These are phyloP conservation scores for Pomacea maculata DNA, from an alignment of 1,140 invertebrate species.

Conservation along the genomic window DNA sequence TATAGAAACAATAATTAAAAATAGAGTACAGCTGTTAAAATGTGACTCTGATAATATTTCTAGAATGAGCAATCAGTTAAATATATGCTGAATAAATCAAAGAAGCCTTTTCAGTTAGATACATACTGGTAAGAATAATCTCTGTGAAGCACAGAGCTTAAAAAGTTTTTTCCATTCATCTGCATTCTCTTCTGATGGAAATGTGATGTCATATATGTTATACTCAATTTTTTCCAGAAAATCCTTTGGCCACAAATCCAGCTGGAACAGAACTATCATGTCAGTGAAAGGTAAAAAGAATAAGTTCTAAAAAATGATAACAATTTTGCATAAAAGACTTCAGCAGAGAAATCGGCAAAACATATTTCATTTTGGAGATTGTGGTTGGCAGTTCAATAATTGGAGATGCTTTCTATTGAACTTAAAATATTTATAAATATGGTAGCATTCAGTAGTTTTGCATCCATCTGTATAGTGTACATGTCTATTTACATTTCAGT, in stretches of 20 bases:
- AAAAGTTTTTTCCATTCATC: slow-evolving; percentile 87
- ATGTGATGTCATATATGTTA: slow-evolving; percentile 79
- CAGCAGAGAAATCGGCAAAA: too few species aligned
- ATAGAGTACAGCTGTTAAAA: background rate
- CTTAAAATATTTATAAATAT: too few species aligned
- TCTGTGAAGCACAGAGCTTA: slow-evolving; percentile 90
- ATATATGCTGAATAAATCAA: background rate
- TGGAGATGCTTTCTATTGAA: too few species aligned
- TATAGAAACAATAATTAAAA: background rate
- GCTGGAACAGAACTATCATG: slow-evolving; percentile 52
- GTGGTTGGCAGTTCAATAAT: too few species aligned
- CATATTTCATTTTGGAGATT: too few species aligned
- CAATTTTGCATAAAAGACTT: background rate
- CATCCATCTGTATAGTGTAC: too few species aligned
- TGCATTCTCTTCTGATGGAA: slow-evolving; percentile 75
- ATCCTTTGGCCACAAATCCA: slow-evolving; percentile 76
- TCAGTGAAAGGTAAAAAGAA: background rate
- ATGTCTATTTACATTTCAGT: background rate
- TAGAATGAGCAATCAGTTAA: background rate
- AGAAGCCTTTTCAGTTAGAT: background rate
- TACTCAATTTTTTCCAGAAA: slow-evolving; percentile 76
- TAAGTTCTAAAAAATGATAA: background rate
- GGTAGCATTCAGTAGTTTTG: too few species aligned
- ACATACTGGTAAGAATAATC: slow-evolving; percentile 90
- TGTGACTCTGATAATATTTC: background rate